These are phyloP conservation scores for Drosophila hydei DNA, from an alignment of 1,140 invertebrate genomes.

Conservation along the genomic window DNA sequence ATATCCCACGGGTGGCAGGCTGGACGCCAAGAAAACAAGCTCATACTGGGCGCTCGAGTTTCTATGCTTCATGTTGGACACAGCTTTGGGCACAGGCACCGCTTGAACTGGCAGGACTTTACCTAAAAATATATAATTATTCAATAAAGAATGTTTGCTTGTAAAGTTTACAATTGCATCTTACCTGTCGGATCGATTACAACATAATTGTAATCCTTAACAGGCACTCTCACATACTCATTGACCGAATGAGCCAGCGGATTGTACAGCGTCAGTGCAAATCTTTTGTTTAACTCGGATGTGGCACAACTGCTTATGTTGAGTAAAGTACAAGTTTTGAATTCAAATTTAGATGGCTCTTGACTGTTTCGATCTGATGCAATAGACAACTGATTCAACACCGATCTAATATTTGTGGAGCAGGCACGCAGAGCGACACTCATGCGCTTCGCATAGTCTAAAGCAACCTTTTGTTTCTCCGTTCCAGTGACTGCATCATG, in stretches of 20 bases:
- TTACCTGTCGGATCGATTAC: conserved; percentile 86
- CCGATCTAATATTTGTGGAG: conserved; percentile 52
- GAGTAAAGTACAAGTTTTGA: conserved; percentile 87
- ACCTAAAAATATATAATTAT: conserved; percentile 23
- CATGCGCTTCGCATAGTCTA: conserved; percentile 93
- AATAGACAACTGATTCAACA: conserved; percentile 65
- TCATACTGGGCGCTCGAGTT: conserved; percentile 86
- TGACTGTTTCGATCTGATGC: background rate
- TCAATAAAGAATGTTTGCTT: no score
- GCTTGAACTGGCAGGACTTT: conserved; percentile 84
- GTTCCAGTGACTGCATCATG: conserved; percentile 96
- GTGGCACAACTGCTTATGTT: conserved; percentile 88
- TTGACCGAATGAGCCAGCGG: conserved; percentile 88
- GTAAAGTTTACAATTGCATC: background rate
- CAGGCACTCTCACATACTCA: conserved; percentile 89
- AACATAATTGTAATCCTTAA: conserved; percentile 86
- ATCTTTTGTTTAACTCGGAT: conserved; percentile 87
- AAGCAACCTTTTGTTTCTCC: conserved; percentile 94
- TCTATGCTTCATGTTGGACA: conserved; percentile 88
- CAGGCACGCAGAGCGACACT: conserved; percentile 67
- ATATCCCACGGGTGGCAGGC: conserved; percentile 88
- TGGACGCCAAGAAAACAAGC: conserved; percentile 87
- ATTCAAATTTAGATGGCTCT: conserved; percentile 45
- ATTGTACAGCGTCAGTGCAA: conserved; percentile 92
- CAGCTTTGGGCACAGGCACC: conserved; percentile 86